Conservation (phyloP, 2,797 vertebrate species). For the Lemur catta region DNA sequence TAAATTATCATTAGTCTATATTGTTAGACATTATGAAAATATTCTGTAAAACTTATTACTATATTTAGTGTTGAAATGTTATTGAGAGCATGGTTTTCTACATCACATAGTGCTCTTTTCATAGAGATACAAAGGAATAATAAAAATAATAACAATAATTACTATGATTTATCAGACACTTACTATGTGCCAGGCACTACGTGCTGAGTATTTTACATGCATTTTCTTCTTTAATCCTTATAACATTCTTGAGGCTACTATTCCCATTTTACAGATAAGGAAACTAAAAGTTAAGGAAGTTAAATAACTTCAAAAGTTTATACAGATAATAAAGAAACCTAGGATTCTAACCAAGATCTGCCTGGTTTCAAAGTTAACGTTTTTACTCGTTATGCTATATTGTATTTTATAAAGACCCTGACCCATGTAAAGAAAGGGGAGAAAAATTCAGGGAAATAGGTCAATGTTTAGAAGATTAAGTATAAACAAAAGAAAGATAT, state of each 20-base stretch:
- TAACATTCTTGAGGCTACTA: too few species aligned
- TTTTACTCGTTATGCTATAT: neutral
- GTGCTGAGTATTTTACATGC: neutral
- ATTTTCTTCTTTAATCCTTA: neutral
- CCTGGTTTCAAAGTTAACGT: neutral
- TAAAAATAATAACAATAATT: neutral
- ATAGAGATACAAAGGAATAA: neutral
- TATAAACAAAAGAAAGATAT: neutral
- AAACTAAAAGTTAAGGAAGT: neutral
- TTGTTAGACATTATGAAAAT: neutral
- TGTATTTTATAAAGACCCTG: neutral
- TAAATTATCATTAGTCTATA: neutral
- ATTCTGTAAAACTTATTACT: neutral
- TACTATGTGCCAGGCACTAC: neutral
- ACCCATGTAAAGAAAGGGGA: neutral
- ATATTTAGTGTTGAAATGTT: neutral
- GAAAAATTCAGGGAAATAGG: neutral
- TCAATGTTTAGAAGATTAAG: neutral
- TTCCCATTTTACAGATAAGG: neutral
- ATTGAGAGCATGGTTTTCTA: neutral
- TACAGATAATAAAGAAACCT: neutral
- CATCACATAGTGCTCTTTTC: neutral
- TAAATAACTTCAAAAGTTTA: neutral
- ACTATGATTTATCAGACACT: neutral
- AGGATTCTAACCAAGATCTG: neutral